Conservation (phyloP, 2,113 vertebrate species). For the Epinephelus fuscoguttatus region DNA sequence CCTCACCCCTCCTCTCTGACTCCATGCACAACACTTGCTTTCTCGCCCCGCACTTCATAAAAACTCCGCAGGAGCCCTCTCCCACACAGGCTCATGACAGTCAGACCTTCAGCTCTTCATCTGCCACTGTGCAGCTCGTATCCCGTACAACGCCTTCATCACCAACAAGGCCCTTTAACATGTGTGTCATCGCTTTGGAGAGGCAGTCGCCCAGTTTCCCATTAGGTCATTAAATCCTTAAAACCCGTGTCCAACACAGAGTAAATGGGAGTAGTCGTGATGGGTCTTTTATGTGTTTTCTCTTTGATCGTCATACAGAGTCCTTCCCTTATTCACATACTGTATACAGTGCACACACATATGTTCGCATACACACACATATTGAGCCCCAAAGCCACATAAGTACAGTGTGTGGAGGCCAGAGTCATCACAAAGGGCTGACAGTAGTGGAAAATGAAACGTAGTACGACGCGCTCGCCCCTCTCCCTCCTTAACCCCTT, state of each 20-base stretch:
- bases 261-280: constrained; percentile 19
- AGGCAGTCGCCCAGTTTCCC: constrained; percentile 28
- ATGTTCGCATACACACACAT: neutral
- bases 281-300: constrained; percentile 42
- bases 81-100: constrained; percentile 17
- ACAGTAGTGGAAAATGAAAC: constrained; percentile 74
- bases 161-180: constrained; percentile 12
- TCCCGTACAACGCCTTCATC: constrained; percentile 7
- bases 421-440: constrained; percentile 73
- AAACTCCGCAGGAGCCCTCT: constrained; percentile 45
- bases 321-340: constrained; percentile 41
- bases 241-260: neutral
- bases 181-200: constrained; percentile 21
- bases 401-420: constrained; percentile 69
- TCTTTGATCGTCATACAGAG: constrained; percentile 42
- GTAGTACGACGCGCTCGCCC: constrained; percentile 41
- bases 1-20: constrained; percentile 12
- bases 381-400: constrained; percentile 69
- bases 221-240: constrained; percentile 36
- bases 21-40: constrained; percentile 29
- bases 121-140: neutral
- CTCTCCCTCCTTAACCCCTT: constrained; percentile 51
- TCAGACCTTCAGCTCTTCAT: constrained; percentile 31
- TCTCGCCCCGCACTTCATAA: constrained; percentile 52
- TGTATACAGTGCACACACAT: constrained; percentile 29